These are phyloP conservation scores for Anguilla megastoma DNA, from an alignment of 2,797 vertebrate species.

Conservation along the genomic window DNA sequence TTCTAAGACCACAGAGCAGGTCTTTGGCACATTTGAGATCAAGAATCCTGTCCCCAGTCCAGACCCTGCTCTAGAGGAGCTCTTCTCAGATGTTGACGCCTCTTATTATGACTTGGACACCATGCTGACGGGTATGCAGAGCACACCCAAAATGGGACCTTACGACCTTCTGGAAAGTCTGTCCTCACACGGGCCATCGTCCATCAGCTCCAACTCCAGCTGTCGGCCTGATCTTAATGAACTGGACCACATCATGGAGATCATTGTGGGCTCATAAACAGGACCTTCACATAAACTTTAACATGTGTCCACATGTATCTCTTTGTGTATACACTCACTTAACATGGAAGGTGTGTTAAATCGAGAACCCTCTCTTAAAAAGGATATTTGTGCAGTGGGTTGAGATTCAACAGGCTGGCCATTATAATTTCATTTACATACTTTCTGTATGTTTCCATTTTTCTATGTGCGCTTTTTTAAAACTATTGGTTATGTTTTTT, in stretches of 20 bases:
- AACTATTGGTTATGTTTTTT: constrained; percentile 60
- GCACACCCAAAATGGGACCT: constrained; percentile 80
- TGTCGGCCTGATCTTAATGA: constrained; percentile 92
- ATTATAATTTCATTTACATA: constrained; percentile 61
- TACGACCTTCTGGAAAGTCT: constrained; percentile 88
- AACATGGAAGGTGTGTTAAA: constrained; percentile 52
- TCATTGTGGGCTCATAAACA: constrained; percentile 89
- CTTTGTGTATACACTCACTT: constrained; percentile 58
- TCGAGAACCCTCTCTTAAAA: constrained; percentile 47
- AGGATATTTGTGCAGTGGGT: constrained; percentile 56
- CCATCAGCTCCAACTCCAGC: constrained; percentile 74
- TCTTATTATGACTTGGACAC: constrained; percentile 94
- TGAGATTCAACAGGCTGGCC: constrained; percentile 68
- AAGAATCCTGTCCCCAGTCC: constrained; percentile 71
- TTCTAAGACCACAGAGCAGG: constrained; percentile 85
- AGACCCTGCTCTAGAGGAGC: constrained; percentile 83
- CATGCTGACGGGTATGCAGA: constrained; percentile 92
- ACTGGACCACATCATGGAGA: constrained; percentile 94
- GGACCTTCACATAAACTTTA: constrained; percentile 49
- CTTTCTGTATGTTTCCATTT: constrained; percentile 66
- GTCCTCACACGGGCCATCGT: constrained; percentile 69
- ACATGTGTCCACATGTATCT: constrained; percentile 61
- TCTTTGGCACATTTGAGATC: constrained; percentile 90
- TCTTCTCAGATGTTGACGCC: constrained; percentile 91
- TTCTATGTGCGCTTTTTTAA: constrained; percentile 57